Base-by-base conservation (phyloP, 53 echinoderm and acorn worm genomes). In the Temnopleurus reevesii region DNA sequence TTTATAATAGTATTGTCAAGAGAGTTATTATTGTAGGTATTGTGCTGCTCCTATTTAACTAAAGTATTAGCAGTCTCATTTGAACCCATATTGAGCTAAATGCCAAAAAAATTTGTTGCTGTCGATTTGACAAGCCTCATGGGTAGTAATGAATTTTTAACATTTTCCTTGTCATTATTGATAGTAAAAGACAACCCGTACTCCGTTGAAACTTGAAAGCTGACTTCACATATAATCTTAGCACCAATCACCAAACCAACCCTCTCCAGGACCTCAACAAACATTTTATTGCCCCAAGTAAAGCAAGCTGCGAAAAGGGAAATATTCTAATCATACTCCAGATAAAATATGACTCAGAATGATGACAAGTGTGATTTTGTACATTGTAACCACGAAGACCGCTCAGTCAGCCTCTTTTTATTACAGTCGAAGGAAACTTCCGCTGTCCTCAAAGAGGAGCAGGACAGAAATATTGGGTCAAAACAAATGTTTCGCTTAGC, bases 341-440 rank as follows among this genome's bases (percentile, higher is more conserved):
- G 71, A 31, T 38, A 71, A 43, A 36, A 10, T n/a, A n/a, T 71
- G 71, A 71, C 71, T 71, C 71, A 71, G 6, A 41, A 43, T n/a
- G 6, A 71, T 71, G 71, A 71, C 43, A n/a, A 71, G 63, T 21
- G 41, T n/a, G 71, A 71, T 38, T 63, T 71, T 63, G 29, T 63
- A 71, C 41, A 41, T 18, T 41, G 71, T 71, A 38, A 63, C 41
- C 71, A 71, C 3, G 71, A 21, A 36, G 41, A 71, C 43, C 8
- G 71, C 21, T 18, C 8, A 64, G 15, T 35, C 31, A 7, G 35
- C 21, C 71, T 19, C 41, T 66, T 21, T 71, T 41, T 71, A 71
- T 41, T 38, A 38, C 19, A 38, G 18, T 38, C 71, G 7, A 38
- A 41, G 21, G 71, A 19, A 61, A 66, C 71, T 71, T 71, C 7